Conservation (phyloP, 1,140 invertebrate species). For the Ooceraea biroi region DNA sequence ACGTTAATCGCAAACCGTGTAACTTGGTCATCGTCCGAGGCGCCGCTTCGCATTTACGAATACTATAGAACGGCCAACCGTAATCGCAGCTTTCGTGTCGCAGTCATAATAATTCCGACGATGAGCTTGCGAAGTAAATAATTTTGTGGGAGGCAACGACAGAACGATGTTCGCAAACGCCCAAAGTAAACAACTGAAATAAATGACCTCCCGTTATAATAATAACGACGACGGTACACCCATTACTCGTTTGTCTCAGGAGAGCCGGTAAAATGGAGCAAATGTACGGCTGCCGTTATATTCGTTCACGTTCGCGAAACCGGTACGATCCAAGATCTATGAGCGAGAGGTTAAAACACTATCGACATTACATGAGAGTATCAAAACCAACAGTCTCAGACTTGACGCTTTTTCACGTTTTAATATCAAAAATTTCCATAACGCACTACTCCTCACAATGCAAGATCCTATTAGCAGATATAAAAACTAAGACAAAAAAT, state of each 20-base stretch:
- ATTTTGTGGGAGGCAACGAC: slow-evolving; percentile 63
- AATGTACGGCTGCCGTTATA: slow-evolving; percentile 34
- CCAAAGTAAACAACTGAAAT: slow-evolving; percentile 75
- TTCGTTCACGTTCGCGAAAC: slow-evolving; percentile 22
- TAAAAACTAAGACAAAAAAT: neutral
- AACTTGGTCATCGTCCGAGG: neutral
- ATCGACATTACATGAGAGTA: neutral
- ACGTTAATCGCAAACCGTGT: slow-evolving; percentile 16
- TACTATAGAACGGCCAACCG: neutral
- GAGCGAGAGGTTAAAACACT: too few species aligned
- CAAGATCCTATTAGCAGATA: neutral
- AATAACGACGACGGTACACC: slow-evolving; percentile 61
- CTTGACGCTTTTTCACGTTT: neutral
- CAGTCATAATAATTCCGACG: slow-evolving; percentile 51
- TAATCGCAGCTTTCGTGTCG: slow-evolving; percentile 48
- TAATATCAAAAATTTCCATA: neutral
- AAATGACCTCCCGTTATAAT: slow-evolving; percentile 74
- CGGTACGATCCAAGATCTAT: slow-evolving; percentile 25
- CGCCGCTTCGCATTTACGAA: slow-evolving; percentile 9
- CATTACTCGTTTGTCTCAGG: slow-evolving; percentile 53
- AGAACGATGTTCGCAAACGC: slow-evolving; percentile 59
- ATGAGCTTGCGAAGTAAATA: slow-evolving; percentile 56
- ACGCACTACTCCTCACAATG: neutral
- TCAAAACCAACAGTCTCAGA: neutral
- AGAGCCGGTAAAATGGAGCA: slow-evolving; percentile 47